Evolutionary conservation across 23 tunicate species (phyloP).

Genomic region (Aplidium turbinatum): DNA sequence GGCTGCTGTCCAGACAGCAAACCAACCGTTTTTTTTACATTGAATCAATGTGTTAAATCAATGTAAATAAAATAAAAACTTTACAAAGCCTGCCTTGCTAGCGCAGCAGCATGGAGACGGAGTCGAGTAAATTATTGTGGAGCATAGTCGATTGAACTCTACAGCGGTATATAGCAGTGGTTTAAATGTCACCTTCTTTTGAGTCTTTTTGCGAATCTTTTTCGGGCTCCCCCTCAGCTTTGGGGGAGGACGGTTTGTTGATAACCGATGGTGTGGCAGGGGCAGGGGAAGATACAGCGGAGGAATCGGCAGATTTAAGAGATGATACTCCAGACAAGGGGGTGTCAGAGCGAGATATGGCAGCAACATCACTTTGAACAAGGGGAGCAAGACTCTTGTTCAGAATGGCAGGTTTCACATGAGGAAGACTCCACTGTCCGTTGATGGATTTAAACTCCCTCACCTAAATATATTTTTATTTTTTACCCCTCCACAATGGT

Average conservation of each 20-base stretch:
- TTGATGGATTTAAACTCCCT: constrained; percentile 66
- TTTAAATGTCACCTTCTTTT: no score
- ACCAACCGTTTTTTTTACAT: no score
- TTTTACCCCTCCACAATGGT: not conserved
- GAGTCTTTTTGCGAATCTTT: not conserved
- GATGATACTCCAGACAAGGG: constrained; percentile 66
- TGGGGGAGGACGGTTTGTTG: constrained; percentile 34
- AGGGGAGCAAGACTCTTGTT: constrained; percentile 26
- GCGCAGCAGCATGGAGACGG: no score
- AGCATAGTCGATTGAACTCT: no score
- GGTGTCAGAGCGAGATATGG: constrained; percentile 50
- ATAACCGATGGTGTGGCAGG: constrained; percentile 35
- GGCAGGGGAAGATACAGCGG: constrained; percentile 66
- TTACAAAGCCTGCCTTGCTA: no score
- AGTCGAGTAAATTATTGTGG: no score
- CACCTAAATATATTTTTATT: constrained; percentile 31
- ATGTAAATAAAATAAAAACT: no score
- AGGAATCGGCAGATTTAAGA: constrained; percentile 69
- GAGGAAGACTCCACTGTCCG: constrained; percentile 95
- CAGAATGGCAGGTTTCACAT: constrained; percentile 55
- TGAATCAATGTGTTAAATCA: no score
- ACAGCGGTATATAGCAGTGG: no score
- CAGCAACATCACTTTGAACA: constrained; percentile 14
- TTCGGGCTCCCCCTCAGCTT: not conserved
- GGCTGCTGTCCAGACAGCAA: no score